Conservation (phyloP, 2,888 invertebrate genomes). For the Branchipolynoe longqiensis region DNA sequence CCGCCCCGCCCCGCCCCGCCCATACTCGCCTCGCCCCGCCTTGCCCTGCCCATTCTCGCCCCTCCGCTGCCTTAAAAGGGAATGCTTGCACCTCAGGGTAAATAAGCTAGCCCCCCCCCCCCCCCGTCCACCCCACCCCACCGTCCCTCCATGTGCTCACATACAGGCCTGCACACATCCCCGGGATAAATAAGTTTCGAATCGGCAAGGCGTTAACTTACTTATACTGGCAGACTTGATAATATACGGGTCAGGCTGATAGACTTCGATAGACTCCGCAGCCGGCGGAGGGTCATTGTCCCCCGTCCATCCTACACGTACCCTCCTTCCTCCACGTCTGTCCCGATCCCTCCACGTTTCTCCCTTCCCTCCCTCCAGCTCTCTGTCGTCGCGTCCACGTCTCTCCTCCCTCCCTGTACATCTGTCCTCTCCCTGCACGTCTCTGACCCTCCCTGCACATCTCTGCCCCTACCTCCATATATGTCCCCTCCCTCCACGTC, state of each 20-base stretch:
- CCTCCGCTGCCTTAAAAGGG: background rate
- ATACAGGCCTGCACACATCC: background rate
- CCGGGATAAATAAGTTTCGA: slow-evolving; percentile 21
- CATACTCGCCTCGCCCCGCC: background rate
- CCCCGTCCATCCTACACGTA: background rate
- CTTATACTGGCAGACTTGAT: slow-evolving; percentile 2
- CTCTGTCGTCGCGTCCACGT: background rate
- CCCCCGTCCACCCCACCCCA: background rate
- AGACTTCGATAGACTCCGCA: background rate
- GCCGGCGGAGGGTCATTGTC: background rate
- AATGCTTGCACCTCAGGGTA: background rate
- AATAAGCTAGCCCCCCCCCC: background rate
- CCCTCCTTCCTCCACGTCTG: background rate
- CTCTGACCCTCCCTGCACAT: background rate
- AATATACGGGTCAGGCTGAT: slow-evolving; percentile 26
- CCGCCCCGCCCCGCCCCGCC: background rate
- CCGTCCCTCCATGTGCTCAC: background rate
- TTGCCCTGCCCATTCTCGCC: too few relatives aligned
- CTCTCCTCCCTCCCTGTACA: background rate
- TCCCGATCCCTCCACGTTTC: background rate
- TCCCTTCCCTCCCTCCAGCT: background rate
- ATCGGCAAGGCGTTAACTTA: slow-evolving; percentile 30
- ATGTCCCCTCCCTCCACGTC: too few relatives aligned
- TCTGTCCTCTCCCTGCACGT: background rate
- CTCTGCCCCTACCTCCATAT: background rate